Conservation (phyloP, 2,113 vertebrate species). For the Lophura nycthemera region DNA sequence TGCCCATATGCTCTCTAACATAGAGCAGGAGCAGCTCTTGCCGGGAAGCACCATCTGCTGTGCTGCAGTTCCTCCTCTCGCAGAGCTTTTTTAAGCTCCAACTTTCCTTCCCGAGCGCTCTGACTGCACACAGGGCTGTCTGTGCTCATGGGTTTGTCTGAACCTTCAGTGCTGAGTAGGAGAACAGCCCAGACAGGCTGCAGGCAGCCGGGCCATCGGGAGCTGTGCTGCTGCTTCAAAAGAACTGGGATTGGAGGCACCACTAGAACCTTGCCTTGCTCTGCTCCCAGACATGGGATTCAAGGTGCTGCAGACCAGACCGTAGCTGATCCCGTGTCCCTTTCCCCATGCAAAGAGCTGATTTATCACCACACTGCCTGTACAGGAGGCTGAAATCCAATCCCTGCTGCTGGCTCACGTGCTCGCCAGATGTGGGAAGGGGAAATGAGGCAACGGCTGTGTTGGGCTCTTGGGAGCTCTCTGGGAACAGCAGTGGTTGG, state of each 20-base stretch:
- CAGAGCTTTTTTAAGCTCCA: slow-evolving; percentile 66
- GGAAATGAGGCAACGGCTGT: background rate
- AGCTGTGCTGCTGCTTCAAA: background rate
- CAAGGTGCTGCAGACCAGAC: background rate
- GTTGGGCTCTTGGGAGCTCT: background rate
- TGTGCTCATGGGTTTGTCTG: slow-evolving; percentile 31
- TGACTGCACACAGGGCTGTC: background rate
- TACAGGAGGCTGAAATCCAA: background rate
- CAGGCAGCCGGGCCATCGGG: background rate
- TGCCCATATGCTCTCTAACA: slow-evolving; percentile 51
- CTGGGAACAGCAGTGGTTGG: background rate
- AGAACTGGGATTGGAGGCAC: too few relatives aligned
- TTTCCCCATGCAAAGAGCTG: rapidly evolving
- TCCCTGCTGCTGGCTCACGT: background rate
- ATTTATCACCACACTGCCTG: rapidly evolving
- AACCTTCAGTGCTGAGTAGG: background rate
- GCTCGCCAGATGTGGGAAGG: background rate
- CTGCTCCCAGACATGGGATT: rapidly evolving
- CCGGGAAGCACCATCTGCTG: slow-evolving; percentile 61
- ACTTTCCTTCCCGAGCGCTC: slow-evolving; percentile 46
- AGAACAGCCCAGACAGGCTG: slow-evolving; percentile 44
- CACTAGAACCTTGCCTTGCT: background rate
- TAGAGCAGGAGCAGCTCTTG: slow-evolving; percentile 56
- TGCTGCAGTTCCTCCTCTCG: background rate
- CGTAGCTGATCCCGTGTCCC: rapidly evolving